phyloP scores from a whole-genome alignment of 2,888 invertebrate genomes.

The Ceriagrion tenellum region DNA sequence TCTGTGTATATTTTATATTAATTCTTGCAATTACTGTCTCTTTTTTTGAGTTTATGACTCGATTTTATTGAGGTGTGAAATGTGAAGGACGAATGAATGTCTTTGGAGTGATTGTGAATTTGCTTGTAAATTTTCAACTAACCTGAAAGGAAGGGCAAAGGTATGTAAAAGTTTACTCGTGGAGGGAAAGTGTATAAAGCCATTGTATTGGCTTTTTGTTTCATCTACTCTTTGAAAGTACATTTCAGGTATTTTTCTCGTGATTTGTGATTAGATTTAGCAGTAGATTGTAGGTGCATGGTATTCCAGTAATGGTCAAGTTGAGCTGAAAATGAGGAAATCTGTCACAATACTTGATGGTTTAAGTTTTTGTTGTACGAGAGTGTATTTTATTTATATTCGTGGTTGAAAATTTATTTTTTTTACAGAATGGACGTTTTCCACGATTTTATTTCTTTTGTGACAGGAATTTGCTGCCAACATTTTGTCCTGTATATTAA shows the following conservation, averaged over 20 bases:
- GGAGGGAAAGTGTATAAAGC: constrained; percentile 30
- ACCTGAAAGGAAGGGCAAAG: constrained; percentile 15
- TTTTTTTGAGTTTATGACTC: constrained; percentile 22
- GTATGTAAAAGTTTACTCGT: constrained; percentile 40
- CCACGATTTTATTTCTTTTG: background rate
- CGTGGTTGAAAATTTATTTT: background rate
- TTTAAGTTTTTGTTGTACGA: background rate
- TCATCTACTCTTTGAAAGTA: constrained; percentile 54
- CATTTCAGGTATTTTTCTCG: constrained; percentile 66
- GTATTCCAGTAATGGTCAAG: constrained; percentile 48
- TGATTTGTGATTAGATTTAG: constrained; percentile 63
- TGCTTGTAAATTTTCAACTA: constrained; percentile 43
- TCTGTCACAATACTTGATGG: background rate
- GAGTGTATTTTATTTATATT: background rate
- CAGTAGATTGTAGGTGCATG: constrained; percentile 49
- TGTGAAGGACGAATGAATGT: constrained; percentile 50
- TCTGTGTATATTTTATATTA: background rate
- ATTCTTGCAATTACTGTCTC: constrained; percentile 45
- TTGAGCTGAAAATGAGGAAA: constrained; percentile 24
- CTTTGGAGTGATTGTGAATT: constrained; percentile 2
- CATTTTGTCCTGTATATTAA: background rate
- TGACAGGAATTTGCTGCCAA: background rate
- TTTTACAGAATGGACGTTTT: background rate
- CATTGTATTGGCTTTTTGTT: constrained; percentile 66
- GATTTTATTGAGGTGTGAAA: background rate